phyloP scores from a whole-genome alignment of 2,113 vertebrate genomes.

The Tylochromis polylepis region DNA sequence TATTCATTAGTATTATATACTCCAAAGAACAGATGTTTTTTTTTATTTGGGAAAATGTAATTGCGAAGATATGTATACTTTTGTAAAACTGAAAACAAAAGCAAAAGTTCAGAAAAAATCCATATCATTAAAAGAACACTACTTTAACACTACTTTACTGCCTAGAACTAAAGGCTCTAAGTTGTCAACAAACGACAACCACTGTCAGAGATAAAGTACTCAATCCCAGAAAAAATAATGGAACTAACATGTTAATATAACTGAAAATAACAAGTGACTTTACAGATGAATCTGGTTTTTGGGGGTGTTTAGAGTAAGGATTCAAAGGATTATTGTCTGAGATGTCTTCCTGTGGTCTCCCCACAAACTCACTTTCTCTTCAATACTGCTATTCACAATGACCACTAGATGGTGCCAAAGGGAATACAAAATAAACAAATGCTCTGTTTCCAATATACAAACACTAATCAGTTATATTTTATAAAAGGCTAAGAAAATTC shows the following conservation, averaged over 20 bases:
- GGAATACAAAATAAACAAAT: neutral
- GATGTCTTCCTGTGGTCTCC: neutral
- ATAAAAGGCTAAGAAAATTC: neutral
- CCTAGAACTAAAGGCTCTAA: too few relatives aligned
- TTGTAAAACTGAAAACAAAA: neutral
- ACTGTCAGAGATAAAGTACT: neutral
- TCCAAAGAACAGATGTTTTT: neutral
- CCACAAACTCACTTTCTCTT: neutral
- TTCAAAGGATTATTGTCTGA: neutral
- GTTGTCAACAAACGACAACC: neutral
- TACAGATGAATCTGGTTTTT: neutral
- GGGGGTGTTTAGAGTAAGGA: neutral
- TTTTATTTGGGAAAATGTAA: neutral
- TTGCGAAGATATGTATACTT: neutral
- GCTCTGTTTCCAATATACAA: neutral
- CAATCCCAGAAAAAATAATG: neutral
- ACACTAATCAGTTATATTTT: neutral
- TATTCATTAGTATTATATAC: neutral
- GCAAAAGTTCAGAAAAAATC: neutral
- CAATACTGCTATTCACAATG: neutral
- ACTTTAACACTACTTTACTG: neutral
- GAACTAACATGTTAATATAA: neutral
- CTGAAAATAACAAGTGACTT: neutral
- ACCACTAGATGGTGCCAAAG: neutral
- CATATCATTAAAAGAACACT: neutral